Evolutionary conservation across 1,140 invertebrate genomes (phyloP), one percentile per base, ranked within the genome.

Genomic region (Ostrea denselamellosa): DNA sequence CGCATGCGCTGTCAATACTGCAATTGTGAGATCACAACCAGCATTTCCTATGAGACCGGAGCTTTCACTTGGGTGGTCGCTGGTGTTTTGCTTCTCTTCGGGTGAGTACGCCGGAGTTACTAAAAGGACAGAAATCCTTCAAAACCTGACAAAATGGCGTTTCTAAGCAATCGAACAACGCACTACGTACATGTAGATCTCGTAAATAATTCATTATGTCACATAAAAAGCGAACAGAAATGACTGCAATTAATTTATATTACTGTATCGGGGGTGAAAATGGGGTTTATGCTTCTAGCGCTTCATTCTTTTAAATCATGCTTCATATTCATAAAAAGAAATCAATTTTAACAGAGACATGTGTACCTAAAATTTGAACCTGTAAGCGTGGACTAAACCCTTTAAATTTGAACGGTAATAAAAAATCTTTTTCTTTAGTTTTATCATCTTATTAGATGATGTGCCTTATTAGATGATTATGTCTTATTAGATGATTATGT

Each of bases 1-100:
- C n/a, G 53, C 28, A 87, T 68, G 19, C 51, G 85, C n/a, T 89
- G 88, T 87, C 88, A 65, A 22, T 65, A 10, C 68, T 89, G 88
- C 56, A n/a, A 53, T 9, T 86, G 86, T 51, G 54, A 81, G 17
- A 83, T 89, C 51, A 51, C 83, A 1, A 87, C 88, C 2, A 65
- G 86, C 19, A 87, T 77, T 7, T 19, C 34, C 1, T 89, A 85
- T 65, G 68, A 85, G 52, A 85, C 88, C 0, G 88, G 88, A 85
- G 65, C 83, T 8, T 44, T 89, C 4, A 87, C 88, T 9, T 89
- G 88, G 88, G 19, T 89, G 19, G 28, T 89, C 17, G 51, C 51
- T 85, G 81, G 56, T 12, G 52, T 89, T 22, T 19, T 89, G 28
- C 58, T 54, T 28, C 52, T 89, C n/a, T 28, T 89, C 28, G 88